These are phyloP conservation scores for Dendronephthya gigantea DNA, from an alignment of 64 coral and sea anemone species.

Conservation along the genomic window DNA sequence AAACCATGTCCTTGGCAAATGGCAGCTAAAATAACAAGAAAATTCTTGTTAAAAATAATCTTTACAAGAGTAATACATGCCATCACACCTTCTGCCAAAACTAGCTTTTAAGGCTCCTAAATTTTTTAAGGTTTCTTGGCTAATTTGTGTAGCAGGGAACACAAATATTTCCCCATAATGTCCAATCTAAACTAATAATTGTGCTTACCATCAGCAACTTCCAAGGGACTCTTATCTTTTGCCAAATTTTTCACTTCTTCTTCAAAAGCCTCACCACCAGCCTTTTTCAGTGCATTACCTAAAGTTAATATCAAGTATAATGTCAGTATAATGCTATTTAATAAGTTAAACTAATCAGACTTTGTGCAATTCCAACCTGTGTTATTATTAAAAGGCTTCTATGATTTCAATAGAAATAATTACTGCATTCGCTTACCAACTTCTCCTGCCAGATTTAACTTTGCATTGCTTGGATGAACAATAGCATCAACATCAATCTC, in stretches of 20 bases:
- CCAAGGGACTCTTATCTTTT: slow-evolving; percentile 53
- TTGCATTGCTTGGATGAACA: slow-evolving; percentile 81
- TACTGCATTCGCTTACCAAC: slow-evolving; percentile 46
- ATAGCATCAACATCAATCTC: slow-evolving; percentile 73
- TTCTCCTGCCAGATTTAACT: slow-evolving; percentile 70
- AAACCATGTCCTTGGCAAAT: slow-evolving; percentile 47
- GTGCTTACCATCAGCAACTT: slow-evolving; percentile 45
- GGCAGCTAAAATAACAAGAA: slow-evolving; percentile 43
- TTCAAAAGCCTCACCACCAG: slow-evolving; percentile 63
- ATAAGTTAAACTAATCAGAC: too few species aligned
- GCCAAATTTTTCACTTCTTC: slow-evolving; percentile 67
- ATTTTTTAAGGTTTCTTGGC: too few species aligned
- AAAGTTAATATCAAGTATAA: neutral
- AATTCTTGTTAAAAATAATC: neutral
- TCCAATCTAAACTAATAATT: neutral
- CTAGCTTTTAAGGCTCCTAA: too few species aligned
- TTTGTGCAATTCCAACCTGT: too few species aligned
- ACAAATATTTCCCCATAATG: too few species aligned
- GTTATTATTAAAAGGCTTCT: too few species aligned
- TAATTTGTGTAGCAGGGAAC: too few species aligned
- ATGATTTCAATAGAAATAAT: too few species aligned
- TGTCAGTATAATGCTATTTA: neutral
- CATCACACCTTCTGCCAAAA: too few species aligned
- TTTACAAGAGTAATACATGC: neutral
- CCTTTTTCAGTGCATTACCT: slow-evolving; percentile 64